Conservation (phyloP, 2,888 invertebrate genomes). For the Molanna angustata region DNA sequence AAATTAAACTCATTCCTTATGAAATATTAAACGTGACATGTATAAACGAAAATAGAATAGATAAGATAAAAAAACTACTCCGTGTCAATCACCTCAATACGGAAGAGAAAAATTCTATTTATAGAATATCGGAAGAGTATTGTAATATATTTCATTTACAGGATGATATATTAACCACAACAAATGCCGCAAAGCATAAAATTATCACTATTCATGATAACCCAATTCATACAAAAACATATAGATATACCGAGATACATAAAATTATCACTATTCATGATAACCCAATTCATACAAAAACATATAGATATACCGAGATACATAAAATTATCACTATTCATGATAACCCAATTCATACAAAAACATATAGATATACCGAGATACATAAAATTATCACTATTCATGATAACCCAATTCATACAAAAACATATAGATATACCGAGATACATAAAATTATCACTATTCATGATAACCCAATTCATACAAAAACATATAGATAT, state of each 20-base stretch:
- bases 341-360: no score
- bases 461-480: no score
- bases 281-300: no score
- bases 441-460: no score
- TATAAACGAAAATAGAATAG: background rate
- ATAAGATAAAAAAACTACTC: background rate
- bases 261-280: no score
- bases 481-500: no score
- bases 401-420: no score
- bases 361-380: no score
- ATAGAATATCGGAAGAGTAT: conserved; percentile 28
- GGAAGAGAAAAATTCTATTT: conserved; percentile 34
- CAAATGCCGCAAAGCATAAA: conserved; percentile 32
- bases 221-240: conserved; percentile 35
- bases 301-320: no score
- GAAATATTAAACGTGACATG: background rate
- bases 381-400: no score
- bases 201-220: conserved; percentile 32
- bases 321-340: no score
- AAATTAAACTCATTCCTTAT: background rate
- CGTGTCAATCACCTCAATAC: conserved; percentile 32
- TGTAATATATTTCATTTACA: conserved; percentile 34
- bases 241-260: conserved; percentile 36
- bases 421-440: no score
- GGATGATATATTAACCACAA: conserved; percentile 33